Conservation (phyloP, 2,888 invertebrate genomes). For the Escarpia spicata region DNA sequence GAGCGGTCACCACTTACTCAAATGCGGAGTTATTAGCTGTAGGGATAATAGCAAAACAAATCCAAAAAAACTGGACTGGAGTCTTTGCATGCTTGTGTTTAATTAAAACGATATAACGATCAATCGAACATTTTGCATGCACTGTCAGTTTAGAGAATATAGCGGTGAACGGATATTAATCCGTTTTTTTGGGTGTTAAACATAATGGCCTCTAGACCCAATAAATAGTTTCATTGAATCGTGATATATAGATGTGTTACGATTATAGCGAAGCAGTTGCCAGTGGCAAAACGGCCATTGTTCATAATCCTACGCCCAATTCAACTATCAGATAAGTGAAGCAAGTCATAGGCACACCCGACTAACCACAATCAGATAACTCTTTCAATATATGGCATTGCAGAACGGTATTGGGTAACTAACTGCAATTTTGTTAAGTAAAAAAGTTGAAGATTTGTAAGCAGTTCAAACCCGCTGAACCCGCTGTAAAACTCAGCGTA, state of each 20-base stretch:
- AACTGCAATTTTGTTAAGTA: neutral
- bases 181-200: neutral
- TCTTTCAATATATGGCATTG: neutral
- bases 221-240: neutral
- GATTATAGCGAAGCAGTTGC: neutral
- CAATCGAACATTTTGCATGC: neutral
- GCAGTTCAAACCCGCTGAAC: too few species aligned
- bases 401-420: neutral
- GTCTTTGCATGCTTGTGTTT: neutral
- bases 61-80: neutral
- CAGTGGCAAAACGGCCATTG: neutral
- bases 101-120: neutral
- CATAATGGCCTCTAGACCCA: neutral
- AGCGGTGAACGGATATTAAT: neutral
- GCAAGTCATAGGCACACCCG: neutral
- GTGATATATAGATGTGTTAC: too few species aligned
- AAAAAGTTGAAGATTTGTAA: neutral
- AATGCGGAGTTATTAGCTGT: too few species aligned
- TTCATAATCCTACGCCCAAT: too few species aligned
- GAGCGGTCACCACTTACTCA: too few species aligned
- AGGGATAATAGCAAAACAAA: neutral
- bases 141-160: neutral
- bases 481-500: neutral
- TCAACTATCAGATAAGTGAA: neutral
- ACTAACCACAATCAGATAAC: neutral